These are phyloP conservation scores for Apotomis capreana DNA, from an alignment of 2,888 invertebrate species.

Conservation along the genomic window DNA sequence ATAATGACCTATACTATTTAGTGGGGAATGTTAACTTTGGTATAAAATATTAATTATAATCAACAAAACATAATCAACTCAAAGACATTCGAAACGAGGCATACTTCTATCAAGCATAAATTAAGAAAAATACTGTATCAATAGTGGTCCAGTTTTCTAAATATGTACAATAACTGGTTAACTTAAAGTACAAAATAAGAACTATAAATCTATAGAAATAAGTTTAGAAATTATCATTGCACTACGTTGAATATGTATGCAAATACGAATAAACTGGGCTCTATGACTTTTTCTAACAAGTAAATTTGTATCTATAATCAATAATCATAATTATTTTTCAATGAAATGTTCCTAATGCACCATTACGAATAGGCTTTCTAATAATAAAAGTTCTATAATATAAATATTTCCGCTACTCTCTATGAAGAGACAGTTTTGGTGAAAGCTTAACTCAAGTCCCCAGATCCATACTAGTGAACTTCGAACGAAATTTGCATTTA, in stretches of 20 bases:
- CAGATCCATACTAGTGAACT: neutral
- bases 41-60: conserved; percentile 84
- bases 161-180: conserved; percentile 78
- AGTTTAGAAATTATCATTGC: conserved; percentile 47
- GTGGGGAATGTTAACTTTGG: conserved; percentile 90
- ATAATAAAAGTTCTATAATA: conserved; percentile 69
- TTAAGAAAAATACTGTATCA: conserved; percentile 79
- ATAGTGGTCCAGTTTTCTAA: conserved; percentile 67
- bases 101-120: conserved; percentile 77
- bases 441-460: neutral
- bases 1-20: conserved; percentile 77
- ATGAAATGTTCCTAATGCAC: conserved; percentile 62
- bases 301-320: conserved; percentile 44
- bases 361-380: conserved; percentile 67
- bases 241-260: conserved; percentile 45
- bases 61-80: conserved; percentile 80
- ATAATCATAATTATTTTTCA: conserved; percentile 25
- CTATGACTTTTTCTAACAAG: conserved; percentile 46
- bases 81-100: conserved; percentile 76
- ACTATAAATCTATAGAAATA: conserved; percentile 48
- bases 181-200: conserved; percentile 59
- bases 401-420: conserved; percentile 67
- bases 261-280: conserved; percentile 53
- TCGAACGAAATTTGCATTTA: neutral
- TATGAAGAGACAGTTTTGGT: conserved; percentile 4